These are phyloP conservation scores for Progne subis DNA, from an alignment of 2,113 vertebrate genomes.

Conservation along the genomic window DNA sequence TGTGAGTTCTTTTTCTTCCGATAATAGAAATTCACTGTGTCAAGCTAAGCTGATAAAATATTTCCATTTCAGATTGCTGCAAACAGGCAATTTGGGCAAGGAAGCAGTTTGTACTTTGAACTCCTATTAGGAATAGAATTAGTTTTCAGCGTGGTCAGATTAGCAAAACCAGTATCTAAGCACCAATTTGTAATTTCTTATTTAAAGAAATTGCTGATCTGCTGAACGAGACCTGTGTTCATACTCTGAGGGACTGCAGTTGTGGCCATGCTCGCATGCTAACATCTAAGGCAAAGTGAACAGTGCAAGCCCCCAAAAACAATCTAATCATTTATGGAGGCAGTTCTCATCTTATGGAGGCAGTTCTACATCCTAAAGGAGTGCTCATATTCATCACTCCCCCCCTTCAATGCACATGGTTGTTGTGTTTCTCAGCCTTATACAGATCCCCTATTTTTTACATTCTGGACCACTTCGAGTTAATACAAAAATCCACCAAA, in stretches of 20 bases:
- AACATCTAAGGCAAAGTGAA: neutral
- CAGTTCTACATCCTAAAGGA: neutral
- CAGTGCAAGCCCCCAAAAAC: neutral
- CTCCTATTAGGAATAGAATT: neutral
- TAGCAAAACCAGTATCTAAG: neutral
- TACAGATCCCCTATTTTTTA: neutral
- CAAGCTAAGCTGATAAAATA: constrained; percentile 13
- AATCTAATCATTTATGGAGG: neutral
- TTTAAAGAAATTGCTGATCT: neutral
- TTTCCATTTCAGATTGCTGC: constrained; percentile 15
- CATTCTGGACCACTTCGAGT: neutral
- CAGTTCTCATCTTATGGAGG: neutral
- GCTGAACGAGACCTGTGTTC: neutral
- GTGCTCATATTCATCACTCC: neutral
- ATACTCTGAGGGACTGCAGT: neutral
- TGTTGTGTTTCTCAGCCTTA: neutral
- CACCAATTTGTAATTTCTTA: constrained; percentile 1
- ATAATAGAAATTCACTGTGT: neutral
- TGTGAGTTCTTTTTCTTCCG: neutral
- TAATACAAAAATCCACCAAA: neutral
- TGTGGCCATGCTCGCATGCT: neutral
- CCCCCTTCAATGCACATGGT: rapidly evolving
- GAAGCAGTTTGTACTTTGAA: neutral
- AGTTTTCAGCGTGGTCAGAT: neutral
- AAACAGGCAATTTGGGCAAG: neutral